Conservation (phyloP, 2,113 vertebrate genomes). For the Psettodes erumei region DNA sequence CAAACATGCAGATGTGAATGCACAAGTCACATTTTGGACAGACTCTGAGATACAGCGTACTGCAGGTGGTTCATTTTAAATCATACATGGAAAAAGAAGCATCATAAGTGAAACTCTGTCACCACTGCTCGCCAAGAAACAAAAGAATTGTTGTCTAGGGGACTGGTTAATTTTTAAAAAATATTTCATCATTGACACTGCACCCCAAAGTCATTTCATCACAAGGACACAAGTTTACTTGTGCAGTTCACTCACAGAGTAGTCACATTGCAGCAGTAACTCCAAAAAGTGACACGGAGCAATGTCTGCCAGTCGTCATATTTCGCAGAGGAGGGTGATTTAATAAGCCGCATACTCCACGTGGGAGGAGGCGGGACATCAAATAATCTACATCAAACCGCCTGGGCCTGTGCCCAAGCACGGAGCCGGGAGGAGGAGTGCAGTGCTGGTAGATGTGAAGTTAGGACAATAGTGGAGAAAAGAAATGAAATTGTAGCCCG, state of each 20-base stretch:
- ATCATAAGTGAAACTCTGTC: constrained; percentile 4
- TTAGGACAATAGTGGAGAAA: constrained; percentile 47
- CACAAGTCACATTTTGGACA: background rate
- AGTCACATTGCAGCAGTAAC: background rate
- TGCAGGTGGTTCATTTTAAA: background rate
- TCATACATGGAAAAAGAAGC: constrained; percentile 21
- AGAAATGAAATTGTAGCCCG: constrained; percentile 39
- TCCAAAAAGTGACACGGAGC: constrained; percentile 15
- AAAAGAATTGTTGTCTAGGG: constrained; percentile 7
- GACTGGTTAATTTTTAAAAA: constrained; percentile 24
- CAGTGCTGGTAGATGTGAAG: constrained; percentile 43
- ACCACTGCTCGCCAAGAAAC: background rate
- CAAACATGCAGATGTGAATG: background rate
- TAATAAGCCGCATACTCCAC: constrained; percentile 45
- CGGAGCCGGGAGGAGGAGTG: constrained; percentile 14
- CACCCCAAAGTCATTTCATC: constrained; percentile 23
- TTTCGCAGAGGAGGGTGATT: constrained; percentile 51
- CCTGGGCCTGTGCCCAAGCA: constrained; percentile 35
- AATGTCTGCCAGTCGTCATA: constrained; percentile 30
- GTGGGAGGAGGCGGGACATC: constrained; percentile 63
- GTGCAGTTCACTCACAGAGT: constrained; percentile 21
- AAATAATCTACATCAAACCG: constrained; percentile 68
- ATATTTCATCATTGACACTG: constrained; percentile 30
- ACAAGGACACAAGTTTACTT: constrained; percentile 26
- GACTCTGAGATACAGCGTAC: background rate